Conservation (phyloP, 2,797 vertebrate genomes). For the Thripadectes ignobilis region DNA sequence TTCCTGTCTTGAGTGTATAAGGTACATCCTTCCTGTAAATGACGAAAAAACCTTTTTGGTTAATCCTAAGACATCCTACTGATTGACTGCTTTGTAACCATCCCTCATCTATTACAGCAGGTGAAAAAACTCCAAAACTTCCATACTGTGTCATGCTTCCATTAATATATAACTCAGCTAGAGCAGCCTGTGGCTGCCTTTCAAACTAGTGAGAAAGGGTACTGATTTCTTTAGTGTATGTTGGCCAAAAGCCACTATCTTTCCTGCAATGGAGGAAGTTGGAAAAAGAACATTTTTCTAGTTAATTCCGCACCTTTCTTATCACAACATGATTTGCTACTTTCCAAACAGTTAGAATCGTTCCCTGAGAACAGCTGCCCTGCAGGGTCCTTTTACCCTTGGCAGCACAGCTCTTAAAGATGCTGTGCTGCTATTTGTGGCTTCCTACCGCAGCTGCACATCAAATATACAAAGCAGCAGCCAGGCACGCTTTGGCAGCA, state of each 20-base stretch:
- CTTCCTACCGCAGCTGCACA: conserved; percentile 47
- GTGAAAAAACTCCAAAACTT: not conserved
- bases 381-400: conserved; percentile 24
- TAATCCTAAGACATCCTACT: not conserved
- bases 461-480: conserved; percentile 20
- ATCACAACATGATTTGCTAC: not conserved
- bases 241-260: not conserved
- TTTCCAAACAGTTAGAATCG: not conserved
- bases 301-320: not conserved
- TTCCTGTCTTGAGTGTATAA: not conserved
- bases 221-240: not conserved
- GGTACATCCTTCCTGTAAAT: not conserved
- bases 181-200: not conserved
- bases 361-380: not conserved
- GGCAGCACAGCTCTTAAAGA: not conserved
- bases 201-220: not conserved
- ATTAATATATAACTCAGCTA: not conserved
- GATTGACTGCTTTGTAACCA: not conserved
- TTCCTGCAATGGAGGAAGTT: not conserved
- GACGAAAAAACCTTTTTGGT: not conserved
- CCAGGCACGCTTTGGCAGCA: conserved; percentile 12
- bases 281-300: not conserved
- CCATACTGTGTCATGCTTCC: not conserved
- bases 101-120: not conserved
- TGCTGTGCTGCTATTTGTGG: conserved; percentile 21